These are phyloP conservation scores for Mnemiopsis leidyi DNA, from an alignment of 37 sponge, comb jelly and placozoan genomes.

Conservation along the genomic window DNA sequence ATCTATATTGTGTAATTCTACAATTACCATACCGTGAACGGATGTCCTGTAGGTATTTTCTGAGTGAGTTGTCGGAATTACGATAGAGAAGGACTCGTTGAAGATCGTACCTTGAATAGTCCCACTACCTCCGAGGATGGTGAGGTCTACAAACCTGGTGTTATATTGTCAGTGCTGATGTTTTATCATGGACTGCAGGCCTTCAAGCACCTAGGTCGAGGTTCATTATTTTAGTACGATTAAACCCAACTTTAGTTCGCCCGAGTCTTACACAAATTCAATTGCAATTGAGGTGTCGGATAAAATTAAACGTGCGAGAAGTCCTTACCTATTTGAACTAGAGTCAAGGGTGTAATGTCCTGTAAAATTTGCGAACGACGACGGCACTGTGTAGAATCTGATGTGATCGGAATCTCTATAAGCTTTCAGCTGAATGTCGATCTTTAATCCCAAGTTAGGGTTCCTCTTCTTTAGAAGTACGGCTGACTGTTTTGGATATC, in stretches of 20 bases:
- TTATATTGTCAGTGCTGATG: no score
- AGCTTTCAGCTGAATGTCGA: neutral
- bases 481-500: neutral
- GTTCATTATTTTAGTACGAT: no score
- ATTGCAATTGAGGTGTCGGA: no score
- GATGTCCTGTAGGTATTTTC: neutral
- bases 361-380: neutral
- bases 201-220: no score
- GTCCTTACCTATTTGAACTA: conserved; percentile 10
- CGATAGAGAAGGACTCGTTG: neutral
- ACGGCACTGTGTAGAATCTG: neutral
- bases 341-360: neutral
- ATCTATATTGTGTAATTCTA: no score
- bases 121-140: neutral
- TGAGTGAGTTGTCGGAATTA: neutral
- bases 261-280: no score
- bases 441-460: neutral
- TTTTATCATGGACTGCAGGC: no score
- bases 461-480: neutral
- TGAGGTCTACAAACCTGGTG: neutral
- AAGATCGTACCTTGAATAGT: neutral
- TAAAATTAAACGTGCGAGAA: no score
- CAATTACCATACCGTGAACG: no score
- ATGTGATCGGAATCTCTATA: neutral
- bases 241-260: no score